Conservation (phyloP, 2,888 invertebrate species). For the Cheilosia impressa region DNA sequence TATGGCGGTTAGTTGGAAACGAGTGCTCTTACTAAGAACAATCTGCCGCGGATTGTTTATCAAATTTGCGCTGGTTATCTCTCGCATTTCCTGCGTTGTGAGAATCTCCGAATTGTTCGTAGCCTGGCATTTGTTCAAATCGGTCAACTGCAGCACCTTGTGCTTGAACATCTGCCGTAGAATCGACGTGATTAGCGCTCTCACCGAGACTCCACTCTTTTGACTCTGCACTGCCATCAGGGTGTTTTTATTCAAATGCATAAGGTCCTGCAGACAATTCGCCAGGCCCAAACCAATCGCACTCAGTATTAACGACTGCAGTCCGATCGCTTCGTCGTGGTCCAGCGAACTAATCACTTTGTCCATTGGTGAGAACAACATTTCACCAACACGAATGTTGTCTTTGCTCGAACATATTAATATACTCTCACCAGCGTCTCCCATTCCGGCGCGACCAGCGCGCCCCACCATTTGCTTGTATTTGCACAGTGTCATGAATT, state of each 20-base stretch:
- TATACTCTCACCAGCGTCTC: conserved; percentile 92
- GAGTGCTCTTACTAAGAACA: conserved; percentile 83
- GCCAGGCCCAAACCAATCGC: conserved; percentile 88
- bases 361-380: conserved; percentile 88
- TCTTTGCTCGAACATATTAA: conserved; percentile 89
- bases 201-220: conserved; percentile 79
- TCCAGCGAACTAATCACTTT: conserved; percentile 86
- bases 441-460: conserved; percentile 95
- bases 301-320: conserved; percentile 88
- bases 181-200: conserved; percentile 79
- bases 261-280: conserved; percentile 84
- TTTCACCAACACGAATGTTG: conserved; percentile 85
- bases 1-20: conserved; percentile 86
- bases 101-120: conserved; percentile 78
- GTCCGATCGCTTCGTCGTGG: conserved; percentile 84
- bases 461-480: conserved; percentile 99
- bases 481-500: conserved; percentile 89
- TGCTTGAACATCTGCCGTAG: conserved; percentile 82
- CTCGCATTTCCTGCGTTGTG: conserved; percentile 80
- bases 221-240: conserved; percentile 88
- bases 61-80: conserved; percentile 63
- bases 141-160: conserved; percentile 79
- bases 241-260: conserved; percentile 85
- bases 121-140: conserved; percentile 40
- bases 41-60: conserved; percentile 76